Conservation (phyloP, 2,888 invertebrate species). For the Ptychoptera contaminata region DNA sequence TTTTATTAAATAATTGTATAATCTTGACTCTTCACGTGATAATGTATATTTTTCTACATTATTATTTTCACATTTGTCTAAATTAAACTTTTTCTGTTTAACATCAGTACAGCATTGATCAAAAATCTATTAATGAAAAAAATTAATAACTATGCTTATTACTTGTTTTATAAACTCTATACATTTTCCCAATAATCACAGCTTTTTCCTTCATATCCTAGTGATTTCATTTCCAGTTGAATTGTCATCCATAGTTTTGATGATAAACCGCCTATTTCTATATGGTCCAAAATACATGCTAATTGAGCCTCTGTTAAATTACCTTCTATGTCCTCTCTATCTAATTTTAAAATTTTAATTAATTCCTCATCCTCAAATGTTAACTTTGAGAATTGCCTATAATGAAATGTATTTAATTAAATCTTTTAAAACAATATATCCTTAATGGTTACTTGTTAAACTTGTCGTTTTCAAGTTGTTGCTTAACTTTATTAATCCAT, state of each 20-base stretch:
- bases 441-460: not conserved
- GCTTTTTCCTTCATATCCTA: conserved; percentile 4
- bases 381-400: conserved; percentile 3
- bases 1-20: not conserved
- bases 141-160: not conserved
- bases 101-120: conserved; percentile 9
- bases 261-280: conserved; percentile 9
- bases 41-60: conserved; percentile 1
- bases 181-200: conserved; percentile 10
- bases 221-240: conserved; percentile 7
- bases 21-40: not conserved
- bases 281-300: conserved; percentile 10
- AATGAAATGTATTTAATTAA: too few species aligned
- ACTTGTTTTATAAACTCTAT: not conserved
- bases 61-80: conserved; percentile 7
- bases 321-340: conserved; percentile 2
- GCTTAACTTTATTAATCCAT: conserved; percentile 6
- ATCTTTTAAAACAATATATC: not conserved
- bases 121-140: conserved; percentile 5
- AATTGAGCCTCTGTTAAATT: conserved; percentile 6
- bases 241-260: conserved; percentile 10
- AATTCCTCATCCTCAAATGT: conserved; percentile 9
- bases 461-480: not conserved
- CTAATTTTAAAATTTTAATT: conserved; percentile 7
- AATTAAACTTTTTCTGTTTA: conserved; percentile 9